These are phyloP conservation scores for Microtus richardsoni DNA, from an alignment of 2,113 vertebrate species.

Conservation along the genomic window DNA sequence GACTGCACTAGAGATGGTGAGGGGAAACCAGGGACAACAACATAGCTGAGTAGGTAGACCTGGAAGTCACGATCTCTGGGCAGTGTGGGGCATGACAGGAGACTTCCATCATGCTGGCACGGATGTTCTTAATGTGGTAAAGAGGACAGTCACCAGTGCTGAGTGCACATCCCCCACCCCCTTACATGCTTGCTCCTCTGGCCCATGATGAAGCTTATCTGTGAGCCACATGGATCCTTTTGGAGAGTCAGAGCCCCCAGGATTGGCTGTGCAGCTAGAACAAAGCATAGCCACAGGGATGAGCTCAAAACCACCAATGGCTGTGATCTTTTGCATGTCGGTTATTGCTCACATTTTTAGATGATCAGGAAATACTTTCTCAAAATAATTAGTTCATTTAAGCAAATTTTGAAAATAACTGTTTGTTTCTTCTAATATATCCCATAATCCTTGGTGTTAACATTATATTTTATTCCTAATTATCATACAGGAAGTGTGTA, in stretches of 20 bases:
- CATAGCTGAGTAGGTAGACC: background rate
- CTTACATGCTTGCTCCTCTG: too few relatives aligned
- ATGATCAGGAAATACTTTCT: background rate
- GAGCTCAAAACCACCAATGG: background rate
- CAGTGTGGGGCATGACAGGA: background rate
- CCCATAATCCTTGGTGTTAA: background rate
- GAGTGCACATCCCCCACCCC: background rate
- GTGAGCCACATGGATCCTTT: background rate
- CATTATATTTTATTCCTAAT: background rate
- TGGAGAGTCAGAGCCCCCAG: background rate
- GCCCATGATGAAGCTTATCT: background rate
- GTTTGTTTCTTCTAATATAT: background rate
- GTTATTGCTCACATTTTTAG: background rate
- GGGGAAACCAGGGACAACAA: background rate
- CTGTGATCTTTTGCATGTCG: background rate
- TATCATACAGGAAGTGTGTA: background rate
- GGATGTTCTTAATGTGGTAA: background rate
- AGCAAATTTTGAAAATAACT: background rate
- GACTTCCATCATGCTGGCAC: background rate
- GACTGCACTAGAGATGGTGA: background rate
- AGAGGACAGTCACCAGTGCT: background rate
- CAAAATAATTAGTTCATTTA: slow-evolving; percentile 18
- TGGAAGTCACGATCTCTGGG: background rate
- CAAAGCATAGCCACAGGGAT: background rate
- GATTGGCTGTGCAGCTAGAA: background rate